A percentile compares a stretch with the other conserved stretches of the same genome.
Evolutionary conservation across 2,888 invertebrate species (phyloP).

Genomic region (Tetranychus truncatus): DNA sequence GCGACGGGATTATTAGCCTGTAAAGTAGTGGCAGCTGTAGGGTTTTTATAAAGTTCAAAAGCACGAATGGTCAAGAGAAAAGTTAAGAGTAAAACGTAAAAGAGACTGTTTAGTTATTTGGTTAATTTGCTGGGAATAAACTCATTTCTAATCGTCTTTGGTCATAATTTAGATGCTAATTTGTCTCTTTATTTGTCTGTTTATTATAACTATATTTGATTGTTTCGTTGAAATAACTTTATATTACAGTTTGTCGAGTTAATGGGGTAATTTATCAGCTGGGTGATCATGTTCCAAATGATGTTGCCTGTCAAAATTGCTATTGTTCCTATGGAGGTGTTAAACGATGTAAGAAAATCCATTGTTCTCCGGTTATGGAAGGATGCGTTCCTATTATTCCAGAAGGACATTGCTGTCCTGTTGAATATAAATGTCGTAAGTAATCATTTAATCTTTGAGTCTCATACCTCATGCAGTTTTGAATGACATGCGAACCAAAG

Average conservation of each 20-base stretch:
- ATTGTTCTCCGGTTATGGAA: slow-evolving; percentile 53
- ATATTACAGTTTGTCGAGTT: slow-evolving; percentile 17
- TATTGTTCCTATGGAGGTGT: slow-evolving; percentile 19
- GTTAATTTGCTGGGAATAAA: too few relatives aligned
- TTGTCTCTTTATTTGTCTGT: not conserved
- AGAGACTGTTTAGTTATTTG: too few relatives aligned
- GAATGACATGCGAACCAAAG: too few relatives aligned
- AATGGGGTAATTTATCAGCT: slow-evolving; percentile 19
- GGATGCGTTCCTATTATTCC: slow-evolving; percentile 57
- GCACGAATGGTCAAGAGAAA: too few relatives aligned
- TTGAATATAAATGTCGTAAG: slow-evolving; percentile 58
- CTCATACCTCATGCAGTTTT: too few relatives aligned
- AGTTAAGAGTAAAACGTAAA: too few relatives aligned
- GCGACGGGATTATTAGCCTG: not conserved
- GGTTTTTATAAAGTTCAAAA: not conserved
- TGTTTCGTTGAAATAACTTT: not conserved
- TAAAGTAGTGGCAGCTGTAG: not conserved
- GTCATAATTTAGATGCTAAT: not conserved
- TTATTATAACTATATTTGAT: not conserved
- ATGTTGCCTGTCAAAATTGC: slow-evolving; percentile 23
- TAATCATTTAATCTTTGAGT: not conserved
- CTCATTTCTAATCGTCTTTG: too few relatives aligned
- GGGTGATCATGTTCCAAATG: slow-evolving; percentile 21
- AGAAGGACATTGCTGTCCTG: slow-evolving; percentile 61
- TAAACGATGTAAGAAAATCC: slow-evolving; percentile 46